Evolutionary conservation across 2,113 vertebrate species (phyloP).

Genomic region (Seriola quinqueradiata): DNA sequence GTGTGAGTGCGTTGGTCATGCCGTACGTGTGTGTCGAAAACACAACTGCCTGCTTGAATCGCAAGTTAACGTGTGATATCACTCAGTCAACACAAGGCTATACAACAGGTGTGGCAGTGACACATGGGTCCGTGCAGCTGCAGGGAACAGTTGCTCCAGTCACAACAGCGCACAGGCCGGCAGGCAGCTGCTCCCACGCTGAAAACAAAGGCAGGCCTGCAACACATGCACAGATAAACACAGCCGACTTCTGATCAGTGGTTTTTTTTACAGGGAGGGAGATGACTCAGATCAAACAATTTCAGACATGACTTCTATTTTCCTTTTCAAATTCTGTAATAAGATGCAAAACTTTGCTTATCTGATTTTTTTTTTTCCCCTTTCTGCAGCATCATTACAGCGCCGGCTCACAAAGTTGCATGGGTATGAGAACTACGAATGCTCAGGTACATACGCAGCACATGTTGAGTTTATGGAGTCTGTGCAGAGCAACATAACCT

Average conservation of each 20-base stretch:
- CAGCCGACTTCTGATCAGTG: not conserved
- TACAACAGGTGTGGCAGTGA: slow-evolving; percentile 72
- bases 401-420: not conserved
- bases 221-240: slow-evolving; percentile 35
- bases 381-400: not conserved
- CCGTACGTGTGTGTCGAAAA: slow-evolving; percentile 4
- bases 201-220: slow-evolving; percentile 59
- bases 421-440: no score
- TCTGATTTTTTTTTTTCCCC: not conserved
- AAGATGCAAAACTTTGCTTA: no score
- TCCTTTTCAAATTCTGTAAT: not conserved
- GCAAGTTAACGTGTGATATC: slow-evolving; percentile 53
- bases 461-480: not conserved
- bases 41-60: slow-evolving; percentile 25
- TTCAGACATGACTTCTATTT: not conserved
- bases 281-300: not conserved
- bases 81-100: slow-evolving; percentile 66
- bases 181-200: slow-evolving; percentile 55
- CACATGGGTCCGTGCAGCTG: slow-evolving; percentile 72
- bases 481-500: not conserved
- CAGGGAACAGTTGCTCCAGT: slow-evolving; percentile 67
- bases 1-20: not conserved
- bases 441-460: not conserved
- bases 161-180: slow-evolving; percentile 53
- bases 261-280: not conserved